Evolutionary conservation across 2,113 vertebrate species (phyloP).

Genomic region (Eptatretus burgeri): DNA sequence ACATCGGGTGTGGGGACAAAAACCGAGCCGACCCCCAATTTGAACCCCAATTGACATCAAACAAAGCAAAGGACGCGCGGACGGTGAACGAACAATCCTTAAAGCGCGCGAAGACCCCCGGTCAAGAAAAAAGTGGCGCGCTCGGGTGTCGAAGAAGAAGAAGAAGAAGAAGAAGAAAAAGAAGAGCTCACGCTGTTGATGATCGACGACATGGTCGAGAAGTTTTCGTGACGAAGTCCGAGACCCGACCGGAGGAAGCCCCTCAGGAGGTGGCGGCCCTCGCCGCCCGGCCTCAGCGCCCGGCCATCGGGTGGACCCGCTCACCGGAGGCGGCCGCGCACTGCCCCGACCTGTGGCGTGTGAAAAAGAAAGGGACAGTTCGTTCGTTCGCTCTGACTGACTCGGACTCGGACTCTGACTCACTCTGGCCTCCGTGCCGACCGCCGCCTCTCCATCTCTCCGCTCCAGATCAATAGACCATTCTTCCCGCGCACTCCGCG

Average conservation of each 20-base stretch:
- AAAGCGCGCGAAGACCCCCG: too few species aligned
- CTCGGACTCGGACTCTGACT: not conserved
- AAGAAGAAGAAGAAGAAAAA: not conserved
- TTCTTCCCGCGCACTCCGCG: slow-evolving; percentile 4
- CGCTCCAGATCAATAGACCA: slow-evolving; percentile 5
- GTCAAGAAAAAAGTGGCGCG: too few species aligned
- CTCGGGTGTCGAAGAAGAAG: not conserved
- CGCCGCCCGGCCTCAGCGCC: not conserved
- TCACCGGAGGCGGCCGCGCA: not conserved
- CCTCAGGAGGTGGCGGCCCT: not conserved
- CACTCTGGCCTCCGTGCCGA: not conserved
- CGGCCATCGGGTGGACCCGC: not conserved
- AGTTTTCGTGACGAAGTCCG: not conserved
- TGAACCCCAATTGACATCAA: too few species aligned
- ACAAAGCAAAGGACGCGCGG: too few species aligned
- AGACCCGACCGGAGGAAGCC: not conserved
- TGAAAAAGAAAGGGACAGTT: not conserved
- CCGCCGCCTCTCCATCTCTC: slow-evolving; percentile 5
- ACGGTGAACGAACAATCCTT: too few species aligned
- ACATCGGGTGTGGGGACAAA: too few species aligned
- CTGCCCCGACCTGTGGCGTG: not conserved
- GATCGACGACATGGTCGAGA: slow-evolving; percentile 4
- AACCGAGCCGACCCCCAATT: too few species aligned
- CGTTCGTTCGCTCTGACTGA: slow-evolving; percentile 1
- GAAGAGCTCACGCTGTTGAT: slow-evolving; percentile 5